A percentile compares a stretch with the other conserved stretches of the same genome.
Conservation (phyloP, 2,888 invertebrate genomes). For the Lithosia quadra region DNA sequence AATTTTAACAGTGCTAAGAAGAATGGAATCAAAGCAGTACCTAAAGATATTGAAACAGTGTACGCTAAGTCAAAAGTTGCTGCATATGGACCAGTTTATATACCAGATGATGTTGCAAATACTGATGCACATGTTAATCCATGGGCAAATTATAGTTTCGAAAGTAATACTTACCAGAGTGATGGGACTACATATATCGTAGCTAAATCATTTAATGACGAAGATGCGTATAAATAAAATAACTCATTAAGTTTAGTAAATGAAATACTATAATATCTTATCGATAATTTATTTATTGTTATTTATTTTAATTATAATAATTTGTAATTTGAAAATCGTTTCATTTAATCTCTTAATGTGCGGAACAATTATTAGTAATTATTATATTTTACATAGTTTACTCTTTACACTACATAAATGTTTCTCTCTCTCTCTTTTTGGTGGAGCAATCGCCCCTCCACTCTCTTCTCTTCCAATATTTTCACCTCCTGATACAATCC, state of each 20-base stretch:
- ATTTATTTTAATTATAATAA: slow-evolving; percentile 1
- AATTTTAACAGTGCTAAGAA: slow-evolving; percentile 23
- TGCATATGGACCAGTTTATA: slow-evolving; percentile 58
- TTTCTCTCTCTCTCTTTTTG: no score
- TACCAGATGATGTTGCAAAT: slow-evolving; percentile 17
- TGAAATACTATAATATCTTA: not conserved
- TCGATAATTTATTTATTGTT: not conserved
- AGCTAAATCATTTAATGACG: slow-evolving; percentile 54
- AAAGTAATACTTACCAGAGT: slow-evolving; percentile 20
- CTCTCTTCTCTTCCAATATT: no score
- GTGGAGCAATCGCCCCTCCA: no score
- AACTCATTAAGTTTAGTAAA: not conserved
- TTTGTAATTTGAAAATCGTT: not conserved
- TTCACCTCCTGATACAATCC: no score
- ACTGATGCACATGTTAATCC: not conserved
- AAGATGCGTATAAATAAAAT: not conserved
- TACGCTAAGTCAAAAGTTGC: slow-evolving; percentile 74
- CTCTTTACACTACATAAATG: no score
- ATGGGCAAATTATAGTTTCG: slow-evolving; percentile 20
- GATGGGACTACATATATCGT: slow-evolving; percentile 49
- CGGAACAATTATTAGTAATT: no score
- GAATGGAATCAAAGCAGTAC: slow-evolving; percentile 29
- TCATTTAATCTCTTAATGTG: not conserved
- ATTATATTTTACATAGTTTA: no score
- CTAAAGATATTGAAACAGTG: slow-evolving; percentile 67